Base-by-base conservation (phyloP, 2,797 vertebrate species). In the Brachyrhaphis roseni region DNA sequence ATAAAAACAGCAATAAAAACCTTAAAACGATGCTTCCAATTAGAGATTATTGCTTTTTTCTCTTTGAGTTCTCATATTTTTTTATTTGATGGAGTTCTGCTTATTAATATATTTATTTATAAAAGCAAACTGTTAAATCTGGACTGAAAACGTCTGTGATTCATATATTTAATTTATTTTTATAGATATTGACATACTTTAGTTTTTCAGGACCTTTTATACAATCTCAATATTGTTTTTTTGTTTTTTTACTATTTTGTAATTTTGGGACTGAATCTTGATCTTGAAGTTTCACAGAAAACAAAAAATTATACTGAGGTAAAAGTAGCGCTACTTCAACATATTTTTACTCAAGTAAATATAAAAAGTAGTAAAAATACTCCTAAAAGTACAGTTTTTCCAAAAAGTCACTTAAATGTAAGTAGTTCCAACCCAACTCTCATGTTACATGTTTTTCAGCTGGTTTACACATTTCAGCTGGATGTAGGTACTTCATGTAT, bases 401-500 rank as follows among this genome's bases (percentile, higher is more conserved):
- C 4, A 4, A 46, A 46, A 46, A 5, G 15, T 47, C 16, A 47
- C 46, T 47, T 5, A 47, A 18, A 51, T 20, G 6, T 51, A 20
- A 51, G 49, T 20, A 8, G 18, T 51, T 51, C 20, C 18, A 26
- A 51, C 20, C 26, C 8, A 4, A 55, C 26, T 53, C 23, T 10
- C 10, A 51, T 51, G 53, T n/a, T 57, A 28, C n/a, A 28, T 3
- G 6, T 41, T 70, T 51, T 85, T 73, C 72, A 77, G 43, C 74
- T 83, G 55, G 23, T 89, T 77, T 79, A 34, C 66, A 59, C 57
- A 13, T 31, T 34, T 46, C 78, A 39, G 64, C 53, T 39, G 71
- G 71, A 59, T 83, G 47, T 70, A 59, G 71, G 49, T 76, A 59
- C 76, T 87, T 51, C 77, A 76, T 82, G 81, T 75, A 79, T 82